Conservation (phyloP, 2,888 invertebrate species). For the Agrilus biguttatus region DNA sequence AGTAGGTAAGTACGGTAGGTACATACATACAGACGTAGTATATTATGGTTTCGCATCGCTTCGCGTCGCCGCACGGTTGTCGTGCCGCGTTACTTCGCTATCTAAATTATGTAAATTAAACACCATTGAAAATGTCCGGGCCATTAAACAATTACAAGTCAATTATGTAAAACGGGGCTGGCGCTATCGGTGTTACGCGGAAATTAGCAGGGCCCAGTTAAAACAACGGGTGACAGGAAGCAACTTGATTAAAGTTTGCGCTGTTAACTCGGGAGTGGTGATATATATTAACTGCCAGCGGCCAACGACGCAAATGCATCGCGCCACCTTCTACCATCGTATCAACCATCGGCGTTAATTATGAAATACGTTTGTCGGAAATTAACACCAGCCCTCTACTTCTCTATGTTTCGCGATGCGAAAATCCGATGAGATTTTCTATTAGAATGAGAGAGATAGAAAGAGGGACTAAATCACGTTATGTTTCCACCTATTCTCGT, state of each 20-base stretch:
- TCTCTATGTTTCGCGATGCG: conserved; percentile 10
- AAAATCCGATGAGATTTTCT: too few relatives aligned
- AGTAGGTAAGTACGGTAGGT: background rate
- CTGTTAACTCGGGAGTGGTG: conserved; percentile 26
- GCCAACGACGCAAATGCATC: too few relatives aligned
- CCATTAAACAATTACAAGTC: conserved; percentile 34
- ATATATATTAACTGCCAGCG: conserved; percentile 20
- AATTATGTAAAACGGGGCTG: conserved; percentile 31
- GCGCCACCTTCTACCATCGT: too few relatives aligned
- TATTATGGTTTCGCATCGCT: too few relatives aligned
- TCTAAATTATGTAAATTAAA: conserved; percentile 25
- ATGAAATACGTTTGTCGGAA: conserved; percentile 26
- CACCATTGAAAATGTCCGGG: conserved; percentile 29
- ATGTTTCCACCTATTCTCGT: too few relatives aligned
- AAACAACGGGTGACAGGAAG: conserved; percentile 26
- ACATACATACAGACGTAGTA: too few relatives aligned
- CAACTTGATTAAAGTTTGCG: conserved; percentile 20
- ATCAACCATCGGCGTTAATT: conserved; percentile 18
- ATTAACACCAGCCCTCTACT: conserved; percentile 17
- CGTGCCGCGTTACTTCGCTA: conserved; percentile 6
- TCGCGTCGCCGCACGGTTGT: too few relatives aligned
- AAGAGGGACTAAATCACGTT: too few relatives aligned
- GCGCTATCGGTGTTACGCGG: conserved; percentile 24
- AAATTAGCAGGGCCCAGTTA: conserved; percentile 32
- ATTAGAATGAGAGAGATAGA: too few relatives aligned